Evolutionary conservation across 2,797 vertebrate species (phyloP), one percentile per base, ranked within the genome.

Genomic region (Ctenopoma multispine): DNA sequence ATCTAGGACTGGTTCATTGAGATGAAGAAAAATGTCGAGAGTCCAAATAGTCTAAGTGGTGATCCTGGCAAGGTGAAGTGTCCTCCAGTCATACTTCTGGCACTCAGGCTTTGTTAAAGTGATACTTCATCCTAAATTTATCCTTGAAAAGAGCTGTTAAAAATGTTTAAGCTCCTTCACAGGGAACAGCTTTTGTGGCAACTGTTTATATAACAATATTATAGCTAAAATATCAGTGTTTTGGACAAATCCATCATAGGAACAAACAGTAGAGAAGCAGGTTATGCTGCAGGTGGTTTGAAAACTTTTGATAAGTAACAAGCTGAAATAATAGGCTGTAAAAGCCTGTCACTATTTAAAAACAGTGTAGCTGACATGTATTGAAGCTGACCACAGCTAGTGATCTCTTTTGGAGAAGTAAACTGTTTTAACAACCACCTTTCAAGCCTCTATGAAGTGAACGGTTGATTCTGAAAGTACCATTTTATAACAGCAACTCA

Each of bases 11-110:
- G 21, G 47, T 63, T 72, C 69, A 65, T 74, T 43, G 63, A 65
- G 61, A 71, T 63, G 24, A 71, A 53, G 41, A 55, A 48, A 79
- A 81, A 80, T 69, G 69, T 78, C 59, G 61, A 60, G 65, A 34
- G 50, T 54, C 50, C 24, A 46, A 31, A 48, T 24, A 47, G 62
- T 56, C 47, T 24, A 46, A 31, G 51, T 24, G 47, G 62, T 56
- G 66, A 68, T 74, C 38, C 43, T 43, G 74, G 5, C 43, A 11
- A 7, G 24, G 18, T 57, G 43, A 63, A 67, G 40, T 70, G 59
- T 87, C 49, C 66, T 72, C 34, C 46, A 62, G 63, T 11, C 53
- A n/a, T 34, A 58, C 51, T 41, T 64, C 36, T 12, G n/a, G 46
- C 18, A n/a, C 24, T 31, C 2, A 18, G 14, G 31, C 57, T 73